A percentile compares a stretch with the other conserved stretches of the same genome.
Conservation (phyloP, 2,113 vertebrate species). For the Prunella himalayana region DNA sequence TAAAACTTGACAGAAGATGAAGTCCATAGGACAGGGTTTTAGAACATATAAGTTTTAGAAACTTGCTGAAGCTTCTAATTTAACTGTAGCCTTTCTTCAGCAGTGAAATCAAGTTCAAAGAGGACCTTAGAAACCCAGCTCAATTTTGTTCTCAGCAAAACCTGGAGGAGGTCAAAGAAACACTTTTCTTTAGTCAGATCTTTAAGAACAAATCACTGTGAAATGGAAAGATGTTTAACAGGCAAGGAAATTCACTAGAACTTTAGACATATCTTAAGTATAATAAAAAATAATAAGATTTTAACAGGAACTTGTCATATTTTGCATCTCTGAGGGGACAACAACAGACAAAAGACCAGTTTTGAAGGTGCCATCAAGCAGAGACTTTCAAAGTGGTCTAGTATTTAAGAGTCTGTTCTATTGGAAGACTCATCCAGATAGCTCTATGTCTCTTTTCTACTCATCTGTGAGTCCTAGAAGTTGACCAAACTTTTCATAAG, state of each 20-base stretch:
- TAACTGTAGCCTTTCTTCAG: constrained; percentile 36
- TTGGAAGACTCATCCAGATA: neutral
- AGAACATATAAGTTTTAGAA: constrained; percentile 46
- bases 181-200: constrained; percentile 33
- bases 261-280: neutral
- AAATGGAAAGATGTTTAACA: constrained; percentile 9
- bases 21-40: neutral
- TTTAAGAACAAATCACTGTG: constrained; percentile 8
- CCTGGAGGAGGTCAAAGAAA: constrained; percentile 42
- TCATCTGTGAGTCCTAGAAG: neutral
- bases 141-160: constrained; percentile 41
- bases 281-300: neutral
- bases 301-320: neutral
- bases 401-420: neutral
- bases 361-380: neutral
- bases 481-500: neutral
- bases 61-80: constrained; percentile 38
- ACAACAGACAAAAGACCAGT: neutral
- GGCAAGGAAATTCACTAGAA: neutral
- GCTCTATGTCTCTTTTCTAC: neutral
- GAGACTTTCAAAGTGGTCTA: neutral
- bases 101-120: constrained; percentile 44
- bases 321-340: neutral
- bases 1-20: neutral
- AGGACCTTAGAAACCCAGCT: constrained; percentile 41